Evolutionary conservation across 2,797 vertebrate genomes (phyloP).

Genomic region (Enteromius fasciolatus): DNA sequence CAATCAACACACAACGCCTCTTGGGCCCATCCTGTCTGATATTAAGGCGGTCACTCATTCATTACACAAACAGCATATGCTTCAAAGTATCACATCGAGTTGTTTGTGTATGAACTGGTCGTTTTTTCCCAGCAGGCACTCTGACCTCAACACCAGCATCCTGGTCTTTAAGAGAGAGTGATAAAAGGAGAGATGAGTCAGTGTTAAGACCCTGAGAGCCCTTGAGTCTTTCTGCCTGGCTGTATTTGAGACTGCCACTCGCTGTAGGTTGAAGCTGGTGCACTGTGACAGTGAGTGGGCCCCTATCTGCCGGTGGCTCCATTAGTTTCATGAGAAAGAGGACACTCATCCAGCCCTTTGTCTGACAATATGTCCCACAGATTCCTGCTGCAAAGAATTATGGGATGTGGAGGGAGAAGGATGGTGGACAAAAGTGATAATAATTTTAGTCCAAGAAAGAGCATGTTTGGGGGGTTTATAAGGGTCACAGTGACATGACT

Average conservation of each 20-base stretch:
- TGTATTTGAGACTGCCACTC: constrained; percentile 38
- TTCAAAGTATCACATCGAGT: constrained; percentile 9
- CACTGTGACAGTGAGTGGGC: constrained; percentile 25
- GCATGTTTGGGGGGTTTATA: not conserved
- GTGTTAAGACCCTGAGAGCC: constrained; percentile 34
- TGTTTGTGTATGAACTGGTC: constrained; percentile 20
- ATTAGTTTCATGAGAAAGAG: constrained; percentile 34
- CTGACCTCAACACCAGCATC: constrained; percentile 35
- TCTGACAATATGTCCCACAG: constrained; percentile 43
- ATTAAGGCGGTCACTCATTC: not conserved
- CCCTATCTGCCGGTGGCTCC: constrained; percentile 29
- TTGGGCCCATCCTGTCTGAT: not conserved
- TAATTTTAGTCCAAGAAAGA: not conserved
- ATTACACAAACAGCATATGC: constrained; percentile 11
- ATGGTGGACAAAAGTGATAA: not conserved
- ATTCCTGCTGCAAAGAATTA: not conserved
- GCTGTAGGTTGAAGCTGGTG: constrained; percentile 31
- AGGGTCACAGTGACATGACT: not conserved
- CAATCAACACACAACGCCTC: not conserved
- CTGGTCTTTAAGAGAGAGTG: constrained; percentile 37
- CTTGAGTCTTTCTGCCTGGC: constrained; percentile 9
- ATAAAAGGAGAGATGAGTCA: constrained; percentile 44
- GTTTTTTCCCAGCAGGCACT: constrained; percentile 4
- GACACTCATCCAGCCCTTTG: constrained; percentile 43
- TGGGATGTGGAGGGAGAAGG: not conserved